These are phyloP conservation scores for Melanotaenia maccullochi DNA, from an alignment of 2,797 vertebrate species.

Conservation along the genomic window DNA sequence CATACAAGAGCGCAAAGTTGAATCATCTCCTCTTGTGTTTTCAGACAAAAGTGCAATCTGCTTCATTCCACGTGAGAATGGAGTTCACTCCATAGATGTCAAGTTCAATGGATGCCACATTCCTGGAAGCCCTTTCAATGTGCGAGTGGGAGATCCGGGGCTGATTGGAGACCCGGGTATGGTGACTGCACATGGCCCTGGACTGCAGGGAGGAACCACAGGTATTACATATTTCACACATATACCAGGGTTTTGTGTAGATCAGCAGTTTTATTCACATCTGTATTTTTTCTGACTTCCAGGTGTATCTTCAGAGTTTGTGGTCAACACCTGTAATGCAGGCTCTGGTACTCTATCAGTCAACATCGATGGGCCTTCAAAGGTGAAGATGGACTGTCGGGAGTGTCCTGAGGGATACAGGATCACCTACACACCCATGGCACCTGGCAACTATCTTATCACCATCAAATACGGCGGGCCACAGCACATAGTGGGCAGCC, in stretches of 20 bases:
- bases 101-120: slow-evolving; percentile 96
- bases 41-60: slow-evolving; percentile 93
- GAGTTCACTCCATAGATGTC: slow-evolving; percentile 94
- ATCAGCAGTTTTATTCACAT: not conserved
- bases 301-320: slow-evolving; percentile 91
- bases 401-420: slow-evolving; percentile 94
- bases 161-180: slow-evolving; percentile 92
- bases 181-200: slow-evolving; percentile 92
- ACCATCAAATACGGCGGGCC: slow-evolving; percentile 96
- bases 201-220: slow-evolving; percentile 92
- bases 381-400: slow-evolving; percentile 95
- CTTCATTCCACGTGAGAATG: slow-evolving; percentile 96
- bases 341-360: slow-evolving; percentile 91
- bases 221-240: slow-evolving; percentile 71
- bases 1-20: not conserved
- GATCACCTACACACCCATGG: slow-evolving; percentile 95
- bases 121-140: slow-evolving; percentile 95
- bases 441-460: slow-evolving; percentile 97
- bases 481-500: slow-evolving; percentile 96
- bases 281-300: slow-evolving; percentile 3
- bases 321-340: slow-evolving; percentile 91
- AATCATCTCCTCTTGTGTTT: slow-evolving; percentile 17
- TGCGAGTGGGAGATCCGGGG: slow-evolving; percentile 92
- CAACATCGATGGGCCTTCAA: slow-evolving; percentile 96
- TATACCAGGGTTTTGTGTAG: not conserved